These are phyloP conservation scores for Oreochromis spilurus DNA, from an alignment of 2,113 vertebrate genomes.

Conservation along the genomic window DNA sequence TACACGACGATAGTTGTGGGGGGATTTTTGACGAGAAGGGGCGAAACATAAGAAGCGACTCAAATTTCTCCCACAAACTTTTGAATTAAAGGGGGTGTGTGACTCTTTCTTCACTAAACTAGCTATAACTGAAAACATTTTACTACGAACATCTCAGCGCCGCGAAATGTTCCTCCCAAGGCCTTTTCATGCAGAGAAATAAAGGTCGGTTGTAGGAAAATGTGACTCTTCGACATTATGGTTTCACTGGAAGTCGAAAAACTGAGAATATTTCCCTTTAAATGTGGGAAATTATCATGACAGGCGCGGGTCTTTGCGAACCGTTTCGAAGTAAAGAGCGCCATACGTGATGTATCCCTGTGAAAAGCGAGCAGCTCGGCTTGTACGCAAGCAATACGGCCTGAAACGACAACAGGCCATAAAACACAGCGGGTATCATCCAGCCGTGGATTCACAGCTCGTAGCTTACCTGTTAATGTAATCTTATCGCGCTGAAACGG, in stretches of 20 bases:
- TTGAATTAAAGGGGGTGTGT: constrained; percentile 73
- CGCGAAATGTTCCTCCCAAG: constrained; percentile 7
- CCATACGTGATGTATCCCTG: constrained; percentile 65
- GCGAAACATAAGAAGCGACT: background rate
- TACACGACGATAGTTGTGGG: background rate
- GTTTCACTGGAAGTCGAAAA: background rate
- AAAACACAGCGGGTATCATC: background rate
- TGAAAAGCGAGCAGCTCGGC: constrained; percentile 38
- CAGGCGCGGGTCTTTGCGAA: constrained; percentile 63
- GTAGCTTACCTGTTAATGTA: constrained; percentile 58
- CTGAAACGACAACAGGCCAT: constrained; percentile 41
- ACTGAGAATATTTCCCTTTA: constrained; percentile 62
- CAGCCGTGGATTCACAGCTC: background rate
- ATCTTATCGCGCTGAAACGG: background rate
- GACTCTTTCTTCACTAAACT: constrained; percentile 31
- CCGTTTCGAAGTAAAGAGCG: constrained; percentile 67
- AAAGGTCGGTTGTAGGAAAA: constrained; percentile 20
- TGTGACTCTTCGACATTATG: background rate
- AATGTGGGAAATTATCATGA: constrained; percentile 56
- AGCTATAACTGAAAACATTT: constrained; percentile 26
- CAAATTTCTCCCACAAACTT: constrained; percentile 45
- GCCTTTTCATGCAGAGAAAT: constrained; percentile 31
- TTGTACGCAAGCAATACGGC: constrained; percentile 39
- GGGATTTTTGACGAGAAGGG: background rate
- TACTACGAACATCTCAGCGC: constrained; percentile 22